These are phyloP conservation scores for Zaprionus africanus DNA, from an alignment of 1,140 invertebrate species.

Conservation along the genomic window DNA sequence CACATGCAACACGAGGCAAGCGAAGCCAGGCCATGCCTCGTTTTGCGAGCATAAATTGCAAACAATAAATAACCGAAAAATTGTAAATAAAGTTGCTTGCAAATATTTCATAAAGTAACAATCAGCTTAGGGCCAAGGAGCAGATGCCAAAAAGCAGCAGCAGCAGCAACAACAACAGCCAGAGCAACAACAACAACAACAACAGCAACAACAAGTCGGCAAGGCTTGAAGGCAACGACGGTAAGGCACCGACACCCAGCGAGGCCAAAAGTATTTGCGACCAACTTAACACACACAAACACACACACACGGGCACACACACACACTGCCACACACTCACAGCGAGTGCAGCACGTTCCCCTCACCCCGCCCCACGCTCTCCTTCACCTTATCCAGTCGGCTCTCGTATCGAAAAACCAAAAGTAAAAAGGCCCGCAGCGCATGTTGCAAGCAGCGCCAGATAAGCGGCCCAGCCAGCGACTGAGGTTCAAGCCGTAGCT, in stretches of 20 bases:
- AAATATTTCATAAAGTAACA: slow-evolving; percentile 81
- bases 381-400: slow-evolving; percentile 40
- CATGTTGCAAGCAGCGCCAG: slow-evolving; percentile 79
- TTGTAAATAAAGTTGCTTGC: slow-evolving; percentile 82
- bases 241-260: slow-evolving; percentile 72
- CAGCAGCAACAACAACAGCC: slow-evolving; percentile 23
- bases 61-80: slow-evolving; percentile 83
- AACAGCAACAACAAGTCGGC: slow-evolving; percentile 27
- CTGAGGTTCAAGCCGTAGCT: slow-evolving; percentile 47
- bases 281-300: slow-evolving; percentile 73
- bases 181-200: slow-evolving; percentile 37
- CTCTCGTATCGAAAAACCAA: slow-evolving; percentile 79
- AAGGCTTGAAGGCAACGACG: slow-evolving; percentile 51
- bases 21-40: not conserved
- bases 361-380: slow-evolving; percentile 5
- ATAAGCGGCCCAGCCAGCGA: slow-evolving; percentile 57
- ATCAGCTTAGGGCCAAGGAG: slow-evolving; percentile 78
- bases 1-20: slow-evolving; percentile 1
- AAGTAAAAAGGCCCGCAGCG: slow-evolving; percentile 77
- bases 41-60: slow-evolving; percentile 73
- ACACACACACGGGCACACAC: slow-evolving; percentile 18
- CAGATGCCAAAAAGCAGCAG: slow-evolving; percentile 75
- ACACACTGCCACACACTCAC: slow-evolving; percentile 11
- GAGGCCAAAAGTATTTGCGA: slow-evolving; percentile 78
- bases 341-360: slow-evolving; percentile 59